Evolutionary conservation across 2,113 vertebrate genomes (phyloP).

Genomic region (Ammodytes marinus): DNA sequence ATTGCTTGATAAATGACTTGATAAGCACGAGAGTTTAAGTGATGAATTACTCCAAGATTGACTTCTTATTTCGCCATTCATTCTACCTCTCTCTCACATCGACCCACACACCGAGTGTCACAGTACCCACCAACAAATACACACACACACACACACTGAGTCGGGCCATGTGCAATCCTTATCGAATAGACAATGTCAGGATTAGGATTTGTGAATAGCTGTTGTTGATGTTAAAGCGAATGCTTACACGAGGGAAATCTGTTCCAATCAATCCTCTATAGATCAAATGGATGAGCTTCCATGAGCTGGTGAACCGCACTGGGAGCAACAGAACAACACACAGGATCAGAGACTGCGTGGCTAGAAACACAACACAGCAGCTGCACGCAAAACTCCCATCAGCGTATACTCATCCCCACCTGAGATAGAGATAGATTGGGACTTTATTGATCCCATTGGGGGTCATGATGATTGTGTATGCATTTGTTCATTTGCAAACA

Average conservation of each 20-base stretch:
- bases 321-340: background rate
- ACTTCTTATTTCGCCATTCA: background rate
- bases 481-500: too few species aligned
- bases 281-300: conserved; percentile 27
- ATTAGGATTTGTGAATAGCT: conserved; percentile 61
- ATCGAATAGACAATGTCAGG: conserved; percentile 60
- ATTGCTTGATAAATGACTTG: background rate
- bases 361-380: background rate
- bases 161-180: background rate
- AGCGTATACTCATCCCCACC: background rate
- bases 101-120: background rate
- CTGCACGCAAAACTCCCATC: background rate
- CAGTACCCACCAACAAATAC: background rate
- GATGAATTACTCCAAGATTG: background rate
- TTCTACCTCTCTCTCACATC: background rate
- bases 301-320: background rate
- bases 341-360: background rate
- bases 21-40: background rate
- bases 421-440: background rate
- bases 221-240: conserved; percentile 52
- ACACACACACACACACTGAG: conserved; percentile 1
- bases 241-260: conserved; percentile 55
- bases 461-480: background rate
- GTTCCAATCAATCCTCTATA: conserved; percentile 40
- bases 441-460: conserved; percentile 28